Base-by-base conservation (phyloP, 2,113 vertebrate genomes). In the Cheilinus undulatus region DNA sequence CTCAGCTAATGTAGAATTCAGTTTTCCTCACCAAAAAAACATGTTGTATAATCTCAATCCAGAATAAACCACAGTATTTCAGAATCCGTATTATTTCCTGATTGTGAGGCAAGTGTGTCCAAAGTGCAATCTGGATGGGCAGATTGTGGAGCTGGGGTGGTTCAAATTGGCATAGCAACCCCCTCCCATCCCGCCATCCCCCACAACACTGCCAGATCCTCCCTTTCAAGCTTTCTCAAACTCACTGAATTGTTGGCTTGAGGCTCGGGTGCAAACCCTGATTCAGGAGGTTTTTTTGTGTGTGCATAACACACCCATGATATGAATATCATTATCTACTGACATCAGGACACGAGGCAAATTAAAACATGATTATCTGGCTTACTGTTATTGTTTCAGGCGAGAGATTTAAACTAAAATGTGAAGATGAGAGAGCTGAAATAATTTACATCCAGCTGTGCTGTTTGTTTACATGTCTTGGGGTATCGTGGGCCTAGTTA, bases 391-490 rank as follows among this genome's bases (percentile, higher is more conserved):
- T 85, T 84, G 81, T 88, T 80, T 73, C 78, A 82, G 84, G 80
- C 87, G 70, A 86, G 52, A 78, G 51, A 87, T 80, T 80, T 77
- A 64, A 82, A 63, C 50, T 72, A 59, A 76, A 83, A 82, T 57
- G 52, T 78, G 12, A 85, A 88, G 69, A 73, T 54, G 56, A 58
- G 85, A 78, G 54, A 76, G 76, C 73, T 71, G 61, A 80, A 86
- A 88, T 82, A 68, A 82, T 86, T 86, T 80, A 60, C 77, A 81
- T 86, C 86, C 81, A 90, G 81, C 87, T 89, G 86, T 83, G 81
- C 58, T 54, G 75, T 87, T 88, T 90, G 80, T 92, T 91, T 86
- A 87, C 86, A 83, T 86, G 76, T 89, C 81, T 86, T 57, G 43
- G 75, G 67, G 85, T 86, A 50, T 66, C 73, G 49, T 73, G 82